Evolutionary conservation across 2,113 vertebrate species (phyloP).

Genomic region (Aspiorhynchus laticeps): DNA sequence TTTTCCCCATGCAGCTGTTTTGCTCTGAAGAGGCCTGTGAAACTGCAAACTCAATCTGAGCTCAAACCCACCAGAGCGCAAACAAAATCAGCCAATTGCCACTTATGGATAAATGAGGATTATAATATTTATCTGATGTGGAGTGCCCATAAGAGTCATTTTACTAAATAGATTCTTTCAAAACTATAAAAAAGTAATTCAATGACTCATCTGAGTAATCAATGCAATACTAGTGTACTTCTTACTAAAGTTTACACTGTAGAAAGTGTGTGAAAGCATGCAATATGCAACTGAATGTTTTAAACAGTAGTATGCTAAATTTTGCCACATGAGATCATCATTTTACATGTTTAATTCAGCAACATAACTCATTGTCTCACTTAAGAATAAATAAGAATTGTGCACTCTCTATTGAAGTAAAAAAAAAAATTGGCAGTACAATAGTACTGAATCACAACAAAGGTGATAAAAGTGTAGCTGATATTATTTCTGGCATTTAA

Average conservation of each 20-base stretch:
- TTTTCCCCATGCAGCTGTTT: slow-evolving; percentile 30
- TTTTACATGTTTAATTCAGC: not conserved
- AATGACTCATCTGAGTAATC: not conserved
- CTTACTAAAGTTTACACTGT: not conserved
- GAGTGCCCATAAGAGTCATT: not conserved
- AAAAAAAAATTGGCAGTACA: no score
- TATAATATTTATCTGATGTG: not conserved
- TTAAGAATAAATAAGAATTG: not conserved
- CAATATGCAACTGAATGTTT: not conserved
- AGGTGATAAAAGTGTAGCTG: not conserved
- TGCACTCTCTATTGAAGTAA: not conserved
- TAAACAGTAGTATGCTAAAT: not conserved
- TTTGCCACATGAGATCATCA: not conserved
- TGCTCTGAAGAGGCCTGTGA: slow-evolving; percentile 27
- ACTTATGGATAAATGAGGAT: not conserved
- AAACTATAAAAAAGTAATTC: not conserved
- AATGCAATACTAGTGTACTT: not conserved
- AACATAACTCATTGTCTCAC: not conserved
- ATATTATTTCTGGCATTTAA: not conserved
- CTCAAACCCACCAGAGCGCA: not conserved
- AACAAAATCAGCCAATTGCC: slow-evolving; percentile 3
- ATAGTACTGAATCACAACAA: not conserved
- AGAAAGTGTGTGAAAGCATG: not conserved
- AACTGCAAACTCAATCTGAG: slow-evolving; percentile 17
- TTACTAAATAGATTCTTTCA: not conserved